Base-by-base conservation (phyloP, 1,140 invertebrate species). In the Drosophila micromelanica region DNA sequence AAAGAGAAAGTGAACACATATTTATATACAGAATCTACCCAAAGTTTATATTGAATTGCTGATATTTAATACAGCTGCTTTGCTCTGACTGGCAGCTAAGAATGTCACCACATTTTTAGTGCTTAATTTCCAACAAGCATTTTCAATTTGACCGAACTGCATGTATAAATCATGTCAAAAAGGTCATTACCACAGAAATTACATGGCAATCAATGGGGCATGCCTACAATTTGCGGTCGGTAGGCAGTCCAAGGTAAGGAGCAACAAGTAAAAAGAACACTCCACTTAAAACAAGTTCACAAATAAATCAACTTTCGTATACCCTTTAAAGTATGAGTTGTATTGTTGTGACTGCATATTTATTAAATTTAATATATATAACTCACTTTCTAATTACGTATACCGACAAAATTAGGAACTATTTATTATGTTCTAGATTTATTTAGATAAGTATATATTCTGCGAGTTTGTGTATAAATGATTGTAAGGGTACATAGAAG, bases 201-300 rank as follows among this genome's bases (percentile, higher is more conserved):
- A 57, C 52, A 49, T 62, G 43, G 35, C 48, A 59, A 60, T 71
- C 72, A 65, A 40, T 40, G 51, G 8, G 37, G 15, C 45, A 45
- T 27, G 55, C 37, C 77, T 60, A 69, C 59, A 64, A 40, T 42
- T 71, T 85, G 73, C 52, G 80, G 80, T 76, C 65, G 63, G 27
- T 17, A 42, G 46, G 5, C 17, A n/a, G 13, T 51, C 9, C 46
- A 61, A 49, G 68, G 48, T 65, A 84, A 72, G 60, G 67, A 65
- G 59, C 67, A 70, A 70, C 67, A 70, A 70, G 67, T 69, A 11
- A 62, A 69, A 64, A 64, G 40, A 54, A 11, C 23, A 52, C 38
- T 35, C 7, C 17, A 61, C 27, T 38, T 52, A 13, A 40, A 35
- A 43, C 4, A 9, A 6, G 17, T 12, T 5, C 2, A 6, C 37